Base-by-base conservation (phyloP, 2,797 vertebrate species). In the Rhinophrynus dorsalis region DNA sequence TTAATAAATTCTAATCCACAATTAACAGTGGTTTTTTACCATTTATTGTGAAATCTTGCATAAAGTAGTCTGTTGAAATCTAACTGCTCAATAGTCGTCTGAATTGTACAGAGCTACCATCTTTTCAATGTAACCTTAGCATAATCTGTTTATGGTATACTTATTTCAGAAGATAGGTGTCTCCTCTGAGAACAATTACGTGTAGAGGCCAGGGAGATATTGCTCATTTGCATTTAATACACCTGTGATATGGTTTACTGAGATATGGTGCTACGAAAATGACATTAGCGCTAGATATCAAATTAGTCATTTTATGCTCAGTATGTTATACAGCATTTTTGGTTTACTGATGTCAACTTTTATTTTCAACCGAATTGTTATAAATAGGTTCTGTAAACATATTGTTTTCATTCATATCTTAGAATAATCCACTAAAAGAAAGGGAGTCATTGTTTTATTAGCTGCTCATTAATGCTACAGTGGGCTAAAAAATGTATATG, bases 361-460 rank as follows among this genome's bases (percentile, higher is more conserved):
- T 62, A 35, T 62, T 40, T 61, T 37, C 17, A 5, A 17, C 9
- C 30, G 18, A 55, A 51, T 70, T 63, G 32, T 40, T 23, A 27
- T 15, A 20, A 58, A 26, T 40, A 55, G 26, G 5, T 55, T 18
- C 17, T 6, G 26, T 71, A 50, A 51, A 59, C 55, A 59, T 35
- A 6, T 24, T 58, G 8, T 38, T 35, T 42, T 55, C 9, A 26
- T 23, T 35, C 35, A 44, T 37, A 30, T 33, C 38, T 69, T 38
- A 48, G 60, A 38, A 48, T 29, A 52, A 38, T 52, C 44, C 27
- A 48, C 8, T 10, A 45, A 15, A 42, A 54, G 20, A 30, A 9
- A 68, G 11, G 9, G 56, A 44, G 27, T 35, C 12, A 11, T 56
- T 42, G n/a, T 51, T 29, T 26, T 8, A 18, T 27, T 58, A 67